Evolutionary conservation across 2,888 invertebrate species (phyloP).

Genomic region (Tortricodes alternella): DNA sequence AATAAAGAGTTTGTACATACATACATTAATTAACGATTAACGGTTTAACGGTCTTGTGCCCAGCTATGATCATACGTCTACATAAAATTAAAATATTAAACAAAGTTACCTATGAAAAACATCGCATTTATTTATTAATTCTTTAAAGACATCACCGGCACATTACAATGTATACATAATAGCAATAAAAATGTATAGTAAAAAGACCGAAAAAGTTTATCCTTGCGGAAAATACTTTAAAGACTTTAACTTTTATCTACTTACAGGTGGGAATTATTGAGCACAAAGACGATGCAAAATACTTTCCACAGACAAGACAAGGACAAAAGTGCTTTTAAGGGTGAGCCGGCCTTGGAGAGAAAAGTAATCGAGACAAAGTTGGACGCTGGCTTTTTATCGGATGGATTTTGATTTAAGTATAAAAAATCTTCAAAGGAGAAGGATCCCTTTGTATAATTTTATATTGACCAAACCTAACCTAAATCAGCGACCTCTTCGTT

Average conservation of each 20-base stretch:
- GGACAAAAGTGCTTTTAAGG: neutral
- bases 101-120: no score
- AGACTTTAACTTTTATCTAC: no score
- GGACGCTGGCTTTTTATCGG: neutral
- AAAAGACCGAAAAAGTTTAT: neutral
- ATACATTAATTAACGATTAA: no score
- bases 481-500: no score
- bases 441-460: no score
- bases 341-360: neutral
- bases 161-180: neutral
- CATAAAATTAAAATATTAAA: no score
- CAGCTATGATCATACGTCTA: no score
- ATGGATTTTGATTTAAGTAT: neutral
- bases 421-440: neutral
- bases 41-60: no score
- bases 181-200: neutral
- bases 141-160: no score
- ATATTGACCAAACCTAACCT: no score
- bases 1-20: no score
- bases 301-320: neutral
- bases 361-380: neutral
- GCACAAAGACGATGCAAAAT: neutral
- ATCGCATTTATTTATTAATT: no score
- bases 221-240: neutral
- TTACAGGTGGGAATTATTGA: neutral